phyloP scores from a whole-genome alignment of 1,140 invertebrate species.

The Heliconius nattereri region DNA sequence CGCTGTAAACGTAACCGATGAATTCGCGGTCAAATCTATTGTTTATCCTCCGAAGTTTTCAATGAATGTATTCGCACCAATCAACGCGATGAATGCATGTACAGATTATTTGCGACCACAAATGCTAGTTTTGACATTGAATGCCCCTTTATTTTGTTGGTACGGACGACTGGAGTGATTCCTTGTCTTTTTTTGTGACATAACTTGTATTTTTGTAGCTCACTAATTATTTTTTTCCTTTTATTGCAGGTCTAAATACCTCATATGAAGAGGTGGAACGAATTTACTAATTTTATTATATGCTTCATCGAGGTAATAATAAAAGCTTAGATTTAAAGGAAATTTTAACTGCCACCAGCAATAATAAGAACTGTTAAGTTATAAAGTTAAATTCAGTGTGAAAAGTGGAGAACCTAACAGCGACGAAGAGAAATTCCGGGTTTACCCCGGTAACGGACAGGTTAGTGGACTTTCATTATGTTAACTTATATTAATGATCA shows the following conservation, averaged over 20 bases:
- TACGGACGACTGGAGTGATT: slow-evolving; percentile 18
- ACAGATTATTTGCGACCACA: slow-evolving; percentile 51
- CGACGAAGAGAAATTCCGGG: slow-evolving; percentile 59
- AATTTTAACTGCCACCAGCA: slow-evolving; percentile 44
- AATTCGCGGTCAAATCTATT: slow-evolving; percentile 60
- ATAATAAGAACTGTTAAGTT: slow-evolving; percentile 35
- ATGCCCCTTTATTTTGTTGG: slow-evolving; percentile 26
- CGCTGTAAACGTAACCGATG: slow-evolving; percentile 47
- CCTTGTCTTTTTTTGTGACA: neutral
- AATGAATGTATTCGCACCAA: slow-evolving; percentile 44
- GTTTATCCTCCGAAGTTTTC: slow-evolving; percentile 51
- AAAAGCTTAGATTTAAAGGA: neutral
- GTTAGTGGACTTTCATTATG: slow-evolving; percentile 43
- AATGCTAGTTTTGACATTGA: slow-evolving; percentile 28
- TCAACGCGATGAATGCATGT: slow-evolving; percentile 36
- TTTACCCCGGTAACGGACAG: slow-evolving; percentile 71
- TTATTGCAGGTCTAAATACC: slow-evolving; percentile 67
- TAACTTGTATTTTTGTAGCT: slow-evolving; percentile 19
- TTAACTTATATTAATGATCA: neutral
- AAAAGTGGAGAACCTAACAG: slow-evolving; percentile 71
- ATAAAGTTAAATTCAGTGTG: slow-evolving; percentile 45
- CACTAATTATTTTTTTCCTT: slow-evolving; percentile 33
- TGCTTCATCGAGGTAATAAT: neutral
- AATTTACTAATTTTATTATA: slow-evolving; percentile 19
- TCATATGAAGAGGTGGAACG: slow-evolving; percentile 14